Conservation (phyloP, 2,888 invertebrate species). For the Asteroscopus sphinx region DNA sequence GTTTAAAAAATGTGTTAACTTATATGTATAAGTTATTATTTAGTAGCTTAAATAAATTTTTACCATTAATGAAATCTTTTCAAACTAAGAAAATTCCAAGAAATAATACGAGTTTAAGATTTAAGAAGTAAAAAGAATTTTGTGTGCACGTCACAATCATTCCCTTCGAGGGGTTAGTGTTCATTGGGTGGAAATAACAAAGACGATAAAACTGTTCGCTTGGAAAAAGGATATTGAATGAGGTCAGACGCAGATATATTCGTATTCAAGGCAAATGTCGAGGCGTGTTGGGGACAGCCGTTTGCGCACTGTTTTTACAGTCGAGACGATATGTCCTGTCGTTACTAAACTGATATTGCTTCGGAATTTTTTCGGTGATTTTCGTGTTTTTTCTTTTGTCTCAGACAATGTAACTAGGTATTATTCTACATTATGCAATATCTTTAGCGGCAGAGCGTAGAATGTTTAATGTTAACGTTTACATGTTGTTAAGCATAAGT, state of each 20-base stretch:
- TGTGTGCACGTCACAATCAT: slow-evolving; percentile 83
- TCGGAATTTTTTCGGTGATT: slow-evolving; percentile 57
- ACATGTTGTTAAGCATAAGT: background rate
- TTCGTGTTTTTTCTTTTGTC: slow-evolving; percentile 52
- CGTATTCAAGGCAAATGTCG: slow-evolving; percentile 82
- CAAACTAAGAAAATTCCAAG: slow-evolving; percentile 24
- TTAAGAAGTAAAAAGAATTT: slow-evolving; percentile 72
- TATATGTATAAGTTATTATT: background rate
- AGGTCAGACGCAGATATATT: slow-evolving; percentile 87
- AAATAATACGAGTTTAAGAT: slow-evolving; percentile 51
- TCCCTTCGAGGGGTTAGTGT: slow-evolving; percentile 83
- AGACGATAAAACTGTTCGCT: slow-evolving; percentile 88
- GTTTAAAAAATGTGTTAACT: background rate
- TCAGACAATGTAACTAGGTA: slow-evolving; percentile 16
- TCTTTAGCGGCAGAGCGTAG: too few relatives aligned
- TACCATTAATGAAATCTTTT: slow-evolving; percentile 29
- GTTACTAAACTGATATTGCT: slow-evolving; percentile 69
- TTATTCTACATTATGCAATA: background rate
- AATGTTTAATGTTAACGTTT: background rate
- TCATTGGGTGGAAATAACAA: slow-evolving; percentile 88
- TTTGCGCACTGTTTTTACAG: slow-evolving; percentile 80
- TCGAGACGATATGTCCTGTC: slow-evolving; percentile 67
- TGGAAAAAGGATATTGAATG: slow-evolving; percentile 89
- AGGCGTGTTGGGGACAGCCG: slow-evolving; percentile 79
- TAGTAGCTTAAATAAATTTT: too few relatives aligned